These are phyloP conservation scores for Brachylomia viminalis DNA, from an alignment of 2,888 invertebrate species.

Conservation along the genomic window DNA sequence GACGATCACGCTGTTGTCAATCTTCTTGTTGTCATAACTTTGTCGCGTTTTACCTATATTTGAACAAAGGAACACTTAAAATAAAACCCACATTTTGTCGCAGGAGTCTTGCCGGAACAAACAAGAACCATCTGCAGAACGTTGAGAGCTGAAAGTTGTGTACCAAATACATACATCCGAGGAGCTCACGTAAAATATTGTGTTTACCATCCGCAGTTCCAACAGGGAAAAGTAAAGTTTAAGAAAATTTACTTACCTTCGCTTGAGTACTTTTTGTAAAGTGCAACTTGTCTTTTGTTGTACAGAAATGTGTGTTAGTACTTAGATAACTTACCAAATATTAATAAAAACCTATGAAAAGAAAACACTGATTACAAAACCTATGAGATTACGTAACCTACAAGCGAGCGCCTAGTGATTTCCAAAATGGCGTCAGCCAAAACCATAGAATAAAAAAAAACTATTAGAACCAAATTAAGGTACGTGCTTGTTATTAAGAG, in stretches of 20 bases:
- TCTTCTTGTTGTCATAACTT: neutral
- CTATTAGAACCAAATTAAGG: neutral
- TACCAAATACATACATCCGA: conserved; percentile 51
- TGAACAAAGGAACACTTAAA: neutral
- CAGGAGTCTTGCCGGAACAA: conserved; percentile 54
- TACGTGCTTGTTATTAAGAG: neutral
- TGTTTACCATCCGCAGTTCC: conserved; percentile 42
- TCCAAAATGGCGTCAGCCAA: neutral
- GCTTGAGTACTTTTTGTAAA: neutral
- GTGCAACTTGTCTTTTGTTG: too few relatives aligned
- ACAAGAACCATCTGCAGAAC: conserved; percentile 26
- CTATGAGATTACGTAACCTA: too few relatives aligned
- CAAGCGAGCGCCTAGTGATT: neutral
- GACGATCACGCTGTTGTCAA: neutral
- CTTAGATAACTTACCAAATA: too few relatives aligned
- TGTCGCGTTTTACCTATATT: too few relatives aligned
- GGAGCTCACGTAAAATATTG: conserved; percentile 17
- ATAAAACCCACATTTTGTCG: neutral
- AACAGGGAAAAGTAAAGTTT: conserved; percentile 1
- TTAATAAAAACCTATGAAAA: too few relatives aligned
- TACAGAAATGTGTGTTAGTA: too few relatives aligned
- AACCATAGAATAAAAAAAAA: neutral
- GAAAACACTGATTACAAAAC: too few relatives aligned
- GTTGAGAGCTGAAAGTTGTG: conserved; percentile 30
- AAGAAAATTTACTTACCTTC: neutral